These are phyloP conservation scores for Rhinoptilus africanus DNA, from an alignment of 2,113 vertebrate species.

Conservation along the genomic window DNA sequence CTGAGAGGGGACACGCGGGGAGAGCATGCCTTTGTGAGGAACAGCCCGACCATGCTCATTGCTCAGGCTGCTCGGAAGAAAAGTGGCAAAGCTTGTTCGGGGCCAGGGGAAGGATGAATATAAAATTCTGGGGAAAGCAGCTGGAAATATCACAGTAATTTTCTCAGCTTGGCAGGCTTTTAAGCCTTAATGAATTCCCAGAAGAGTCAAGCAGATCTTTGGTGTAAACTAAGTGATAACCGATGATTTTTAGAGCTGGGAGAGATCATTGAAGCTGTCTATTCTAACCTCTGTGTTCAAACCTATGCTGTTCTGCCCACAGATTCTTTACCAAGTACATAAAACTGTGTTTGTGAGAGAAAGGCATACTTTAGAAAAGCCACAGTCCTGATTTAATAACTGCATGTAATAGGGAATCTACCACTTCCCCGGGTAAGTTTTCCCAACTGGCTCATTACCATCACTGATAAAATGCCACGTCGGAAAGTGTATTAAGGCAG, in stretches of 20 bases:
- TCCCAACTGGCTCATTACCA: background rate
- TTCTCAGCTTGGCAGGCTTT: background rate
- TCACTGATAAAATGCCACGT: background rate
- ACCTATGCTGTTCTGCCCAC: background rate
- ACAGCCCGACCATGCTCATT: background rate
- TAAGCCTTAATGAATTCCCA: background rate
- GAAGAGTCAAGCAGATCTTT: background rate
- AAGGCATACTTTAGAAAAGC: background rate
- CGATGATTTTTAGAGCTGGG: background rate
- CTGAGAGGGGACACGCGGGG: rapidly evolving
- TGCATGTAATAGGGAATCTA: background rate
- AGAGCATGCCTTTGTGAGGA: background rate
- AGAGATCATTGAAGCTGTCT: background rate
- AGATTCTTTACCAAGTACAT: background rate
- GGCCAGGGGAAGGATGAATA: background rate
- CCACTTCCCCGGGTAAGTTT: background rate
- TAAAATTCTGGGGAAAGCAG: background rate
- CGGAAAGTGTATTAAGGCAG: background rate
- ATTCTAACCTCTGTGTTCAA: background rate
- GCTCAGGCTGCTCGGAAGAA: background rate
- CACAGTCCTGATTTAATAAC: background rate
- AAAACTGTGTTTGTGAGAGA: background rate
- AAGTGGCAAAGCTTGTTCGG: background rate
- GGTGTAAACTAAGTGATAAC: background rate
- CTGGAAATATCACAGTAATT: background rate